Evolutionary conservation across 2,888 invertebrate species (phyloP), one percentile per base, ranked within the genome.

Genomic region (Apamea crenata): DNA sequence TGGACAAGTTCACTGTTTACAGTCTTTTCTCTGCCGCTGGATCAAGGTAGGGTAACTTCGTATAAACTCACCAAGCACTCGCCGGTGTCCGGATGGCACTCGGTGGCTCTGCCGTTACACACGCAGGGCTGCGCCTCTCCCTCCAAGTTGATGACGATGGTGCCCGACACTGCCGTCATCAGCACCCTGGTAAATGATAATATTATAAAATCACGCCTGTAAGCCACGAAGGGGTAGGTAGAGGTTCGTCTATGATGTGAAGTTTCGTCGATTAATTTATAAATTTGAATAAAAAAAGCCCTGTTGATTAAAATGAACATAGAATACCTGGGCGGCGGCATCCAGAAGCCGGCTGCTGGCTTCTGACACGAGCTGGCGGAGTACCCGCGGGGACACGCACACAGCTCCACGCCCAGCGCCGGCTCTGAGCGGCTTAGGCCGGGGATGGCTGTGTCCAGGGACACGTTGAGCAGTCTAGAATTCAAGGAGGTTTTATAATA

Each of bases 351-450:
- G 14, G 97, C 94, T 63, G 98, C 98, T 0, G 99, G 98, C 92
- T 98, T 98, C 96, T 99, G 99, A 94, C 99, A 99, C 0, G 99
- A 99, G 0, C 98, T 97, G 0, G 99, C 98, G 85, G 98, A 97
- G 96, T 99, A 99, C 81, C 97, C 97, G 0, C 97, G 96, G 0
- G 99, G 98, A 92, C 99, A 99, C 70, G 97, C 97, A 94, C 99
- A 99, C 80, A 98, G 97, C 95, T 99, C 99, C 4, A 99, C 98
- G 0, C 99, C 98, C 53, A 97, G 97, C 0, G 99, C 98, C n/a
- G 97, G 97, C 83, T 97, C 98, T 0, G 97, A 97, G 21, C 97
- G 97, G 56, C 97, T 98, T 69, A 97, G 97, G 2, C 98, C 97
- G 68, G 98, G 97, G 53, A 98, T 97, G 0, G 99, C 99, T 6